Evolutionary conservation across 2,797 vertebrate genomes (phyloP).

Genomic region (Halcyon badia): DNA sequence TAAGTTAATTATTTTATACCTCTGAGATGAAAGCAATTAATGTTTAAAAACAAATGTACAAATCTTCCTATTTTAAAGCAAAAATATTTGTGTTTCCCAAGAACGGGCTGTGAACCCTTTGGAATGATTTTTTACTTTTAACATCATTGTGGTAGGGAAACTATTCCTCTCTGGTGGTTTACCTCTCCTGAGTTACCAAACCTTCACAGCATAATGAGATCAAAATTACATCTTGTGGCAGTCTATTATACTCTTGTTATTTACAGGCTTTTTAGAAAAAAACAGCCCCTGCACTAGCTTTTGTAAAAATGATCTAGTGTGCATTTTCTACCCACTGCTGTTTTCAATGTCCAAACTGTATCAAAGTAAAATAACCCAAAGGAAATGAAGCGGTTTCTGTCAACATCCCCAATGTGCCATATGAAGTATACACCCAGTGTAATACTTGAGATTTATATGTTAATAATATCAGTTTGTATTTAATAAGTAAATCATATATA

Average conservation of each 20-base stretch:
- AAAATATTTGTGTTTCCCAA: slow-evolving; percentile 33
- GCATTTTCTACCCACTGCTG: slow-evolving; percentile 5
- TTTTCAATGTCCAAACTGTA: slow-evolving; percentile 31
- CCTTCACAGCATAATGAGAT: slow-evolving; percentile 58
- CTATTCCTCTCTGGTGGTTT: slow-evolving; percentile 36
- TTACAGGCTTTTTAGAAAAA: slow-evolving; percentile 46
- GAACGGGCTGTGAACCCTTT: not conserved
- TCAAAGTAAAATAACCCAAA: slow-evolving; percentile 62
- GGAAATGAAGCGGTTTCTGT: slow-evolving; percentile 66
- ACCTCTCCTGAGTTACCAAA: slow-evolving; percentile 25
- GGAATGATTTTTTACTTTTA: not conserved
- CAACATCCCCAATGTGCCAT: slow-evolving; percentile 57
- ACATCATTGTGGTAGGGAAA: slow-evolving; percentile 15
- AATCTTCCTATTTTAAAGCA: slow-evolving; percentile 49
- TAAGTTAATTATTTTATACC: slow-evolving; percentile 73
- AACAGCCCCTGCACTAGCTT: not conserved
- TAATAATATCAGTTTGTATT: slow-evolving; percentile 62
- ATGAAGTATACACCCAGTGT: slow-evolving; percentile 45
- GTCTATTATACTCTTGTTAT: slow-evolving; percentile 23
- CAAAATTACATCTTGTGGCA: slow-evolving; percentile 26
- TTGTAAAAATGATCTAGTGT: slow-evolving; percentile 4
- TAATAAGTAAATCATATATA: slow-evolving; percentile 70
- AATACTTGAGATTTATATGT: slow-evolving; percentile 69
- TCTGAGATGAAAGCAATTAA: slow-evolving; percentile 69
- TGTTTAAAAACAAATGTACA: slow-evolving; percentile 55